phyloP scores from a whole-genome alignment of 2,113 vertebrate species.

The Pelusios castaneus region DNA sequence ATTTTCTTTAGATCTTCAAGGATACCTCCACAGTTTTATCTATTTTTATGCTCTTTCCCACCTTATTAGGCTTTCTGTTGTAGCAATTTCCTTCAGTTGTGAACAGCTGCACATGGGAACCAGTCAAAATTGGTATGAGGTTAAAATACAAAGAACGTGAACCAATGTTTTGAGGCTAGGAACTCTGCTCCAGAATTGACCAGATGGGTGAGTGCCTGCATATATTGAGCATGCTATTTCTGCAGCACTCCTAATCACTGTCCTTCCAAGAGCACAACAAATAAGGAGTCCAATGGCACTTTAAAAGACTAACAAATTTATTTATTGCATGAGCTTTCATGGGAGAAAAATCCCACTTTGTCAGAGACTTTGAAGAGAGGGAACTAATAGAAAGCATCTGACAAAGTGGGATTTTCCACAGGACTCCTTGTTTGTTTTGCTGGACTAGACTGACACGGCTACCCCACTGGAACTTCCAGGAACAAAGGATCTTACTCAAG shows the following conservation, averaged over 20 bases:
- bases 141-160: not conserved
- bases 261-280: too few relatives aligned
- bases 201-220: not conserved
- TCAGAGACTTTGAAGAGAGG: too few relatives aligned
- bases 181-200: not conserved
- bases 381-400: too few relatives aligned
- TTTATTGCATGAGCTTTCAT: too few relatives aligned
- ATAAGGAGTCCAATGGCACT: too few relatives aligned
- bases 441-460: too few relatives aligned
- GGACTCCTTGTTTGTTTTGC: too few relatives aligned
- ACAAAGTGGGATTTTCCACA: too few relatives aligned
- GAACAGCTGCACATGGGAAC: not conserved
- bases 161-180: not conserved
- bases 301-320: too few relatives aligned
- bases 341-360: too few relatives aligned
- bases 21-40: not conserved
- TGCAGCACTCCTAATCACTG: not conserved
- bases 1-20: not conserved
- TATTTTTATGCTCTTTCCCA: not conserved
- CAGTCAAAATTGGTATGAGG: not conserved
- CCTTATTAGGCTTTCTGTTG: not conserved
- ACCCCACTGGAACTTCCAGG: not conserved
- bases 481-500: accelerated
- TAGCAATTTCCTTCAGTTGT: not conserved
- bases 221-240: not conserved